A percentile compares a stretch with the other conserved stretches of the same genome.
Evolutionary conservation across 1,140 invertebrate genomes (phyloP).

Genomic region (Pemphigus obesinymphae): DNA sequence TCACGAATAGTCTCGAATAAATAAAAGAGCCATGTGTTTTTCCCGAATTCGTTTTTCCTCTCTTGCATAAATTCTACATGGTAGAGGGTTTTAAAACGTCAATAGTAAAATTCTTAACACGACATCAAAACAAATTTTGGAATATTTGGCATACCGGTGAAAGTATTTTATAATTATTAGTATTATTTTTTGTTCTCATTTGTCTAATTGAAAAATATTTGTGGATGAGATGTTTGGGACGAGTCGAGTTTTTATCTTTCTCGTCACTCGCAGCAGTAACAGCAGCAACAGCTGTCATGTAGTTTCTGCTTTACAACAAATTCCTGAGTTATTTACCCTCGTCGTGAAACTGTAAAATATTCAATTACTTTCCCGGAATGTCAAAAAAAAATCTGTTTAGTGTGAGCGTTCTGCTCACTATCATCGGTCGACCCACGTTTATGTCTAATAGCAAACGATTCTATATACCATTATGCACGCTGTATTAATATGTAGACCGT

Average conservation of each 20-base stretch:
- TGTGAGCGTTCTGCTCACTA: background rate
- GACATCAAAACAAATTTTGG: background rate
- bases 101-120: background rate
- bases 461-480: too few relatives aligned
- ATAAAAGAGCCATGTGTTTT: background rate
- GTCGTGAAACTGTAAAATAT: background rate
- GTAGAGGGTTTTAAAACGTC: too few relatives aligned
- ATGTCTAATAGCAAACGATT: too few relatives aligned
- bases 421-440: background rate
- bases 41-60: background rate
- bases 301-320: background rate
- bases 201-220: slow-evolving; percentile 33
- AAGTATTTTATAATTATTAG: background rate
- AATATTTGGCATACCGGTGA: background rate
- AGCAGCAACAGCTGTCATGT: background rate
- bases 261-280: background rate
- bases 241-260: background rate
- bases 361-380: slow-evolving; percentile 8
- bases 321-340: background rate
- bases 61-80: background rate
- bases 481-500: too few relatives aligned
- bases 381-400: background rate
- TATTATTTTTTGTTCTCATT: background rate
- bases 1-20: background rate
- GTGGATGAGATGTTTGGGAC: background rate